Evolutionary conservation across 2,113 vertebrate genomes (phyloP).

Genomic region (Epinephelus fuscoguttatus): DNA sequence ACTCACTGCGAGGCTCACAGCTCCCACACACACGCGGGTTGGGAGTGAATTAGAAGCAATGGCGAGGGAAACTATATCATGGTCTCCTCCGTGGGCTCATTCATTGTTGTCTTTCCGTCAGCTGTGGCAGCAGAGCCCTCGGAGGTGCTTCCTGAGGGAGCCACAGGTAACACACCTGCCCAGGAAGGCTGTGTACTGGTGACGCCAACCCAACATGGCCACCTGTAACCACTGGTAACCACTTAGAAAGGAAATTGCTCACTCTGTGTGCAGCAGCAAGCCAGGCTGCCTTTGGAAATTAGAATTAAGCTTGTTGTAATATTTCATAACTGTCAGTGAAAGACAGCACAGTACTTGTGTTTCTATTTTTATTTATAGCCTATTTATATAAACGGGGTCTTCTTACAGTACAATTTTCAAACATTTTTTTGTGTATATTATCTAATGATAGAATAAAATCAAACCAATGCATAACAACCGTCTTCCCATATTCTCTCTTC

Average conservation of each 20-base stretch:
- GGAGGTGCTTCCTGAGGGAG: constrained; percentile 58
- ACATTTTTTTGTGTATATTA: background rate
- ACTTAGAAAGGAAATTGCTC: background rate
- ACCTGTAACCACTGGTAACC: constrained; percentile 36
- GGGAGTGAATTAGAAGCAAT: background rate
- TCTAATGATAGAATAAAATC: background rate
- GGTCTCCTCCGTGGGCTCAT: constrained; percentile 11
- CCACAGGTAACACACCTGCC: constrained; percentile 86
- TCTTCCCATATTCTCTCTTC: background rate
- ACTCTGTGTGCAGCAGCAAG: background rate
- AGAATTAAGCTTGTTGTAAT: no score
- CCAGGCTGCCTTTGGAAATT: background rate
- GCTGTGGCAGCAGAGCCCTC: background rate
- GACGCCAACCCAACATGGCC: constrained; percentile 59
- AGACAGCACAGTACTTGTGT: background rate
- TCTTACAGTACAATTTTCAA: background rate
- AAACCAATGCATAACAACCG: background rate
- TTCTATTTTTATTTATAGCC: background rate
- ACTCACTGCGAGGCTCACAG: background rate
- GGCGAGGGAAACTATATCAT: background rate
- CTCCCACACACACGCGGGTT: constrained; percentile 16
- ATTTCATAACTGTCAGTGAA: background rate
- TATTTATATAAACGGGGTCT: background rate
- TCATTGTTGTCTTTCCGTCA: constrained; percentile 15
- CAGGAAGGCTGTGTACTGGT: constrained; percentile 24